phyloP scores from a whole-genome alignment of 2,113 vertebrate genomes.

The Miniopterus natalensis region DNA sequence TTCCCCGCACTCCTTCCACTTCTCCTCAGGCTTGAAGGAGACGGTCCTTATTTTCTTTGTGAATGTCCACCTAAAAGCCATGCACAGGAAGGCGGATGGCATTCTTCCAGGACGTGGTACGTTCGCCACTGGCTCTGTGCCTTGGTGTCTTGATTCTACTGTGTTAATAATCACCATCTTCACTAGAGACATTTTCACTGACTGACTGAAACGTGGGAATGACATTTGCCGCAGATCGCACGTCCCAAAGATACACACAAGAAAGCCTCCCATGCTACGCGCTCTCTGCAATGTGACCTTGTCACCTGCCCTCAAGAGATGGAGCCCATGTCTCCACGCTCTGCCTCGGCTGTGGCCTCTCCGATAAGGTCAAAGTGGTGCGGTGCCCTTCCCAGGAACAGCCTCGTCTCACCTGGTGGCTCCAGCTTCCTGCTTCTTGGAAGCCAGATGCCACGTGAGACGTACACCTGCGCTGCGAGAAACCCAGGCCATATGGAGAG shows the following conservation, averaged over 20 bases:
- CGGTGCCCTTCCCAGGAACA: neutral
- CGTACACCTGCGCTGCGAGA: neutral
- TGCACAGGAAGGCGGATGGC: fast-evolving
- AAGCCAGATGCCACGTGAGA: neutral
- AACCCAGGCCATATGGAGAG: neutral
- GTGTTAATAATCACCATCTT: neutral
- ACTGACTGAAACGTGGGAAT: neutral
- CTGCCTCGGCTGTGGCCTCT: neutral
- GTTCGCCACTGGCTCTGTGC: neutral
- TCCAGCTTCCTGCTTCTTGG: neutral
- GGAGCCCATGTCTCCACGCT: too few relatives aligned
- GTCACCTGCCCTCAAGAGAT: neutral
- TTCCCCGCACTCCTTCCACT: neutral
- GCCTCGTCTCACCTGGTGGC: neutral
- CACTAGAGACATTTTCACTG: neutral
- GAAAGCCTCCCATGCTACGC: fast-evolving
- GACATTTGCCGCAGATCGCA: neutral
- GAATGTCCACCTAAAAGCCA: neutral
- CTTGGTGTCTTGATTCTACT: neutral
- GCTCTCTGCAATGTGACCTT: neutral
- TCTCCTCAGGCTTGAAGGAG: neutral
- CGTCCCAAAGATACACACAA: neutral
- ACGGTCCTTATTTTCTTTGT: neutral
- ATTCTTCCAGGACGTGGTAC: neutral
- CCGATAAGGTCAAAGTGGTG: neutral